Base-by-base conservation (phyloP, 1,140 invertebrate genomes). In the Leptinotarsa texana region DNA sequence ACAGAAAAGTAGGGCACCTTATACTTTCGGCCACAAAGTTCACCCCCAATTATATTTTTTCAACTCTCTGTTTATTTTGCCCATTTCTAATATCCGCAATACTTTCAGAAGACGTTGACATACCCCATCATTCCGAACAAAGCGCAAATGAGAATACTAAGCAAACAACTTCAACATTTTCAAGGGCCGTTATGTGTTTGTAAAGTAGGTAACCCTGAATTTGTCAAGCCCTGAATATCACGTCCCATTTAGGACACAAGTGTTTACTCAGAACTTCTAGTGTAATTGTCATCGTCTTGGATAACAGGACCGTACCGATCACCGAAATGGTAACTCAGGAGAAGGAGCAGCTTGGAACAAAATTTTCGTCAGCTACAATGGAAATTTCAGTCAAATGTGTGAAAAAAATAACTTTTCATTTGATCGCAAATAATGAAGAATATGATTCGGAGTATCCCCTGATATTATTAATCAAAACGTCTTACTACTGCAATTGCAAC, bases 181-280 rank as follows among this genome's bases (percentile, higher is more conserved):
- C 70, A 57, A 75, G 75, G 63, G 70, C 21, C 75, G 75, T 75
- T 42, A 68, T 68, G 74, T 75, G 74, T 72, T 42, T 57, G n/a
- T 57, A 73, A 72, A 75, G 65, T 73, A 72, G 75, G 75, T 68
- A 73, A 73, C 75, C 70, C 70, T 67, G 70, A 73, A 72, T 63
- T 63, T 72, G 65, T 68, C 74, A 65, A 73, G 57, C 61, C 51
- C 74, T 63, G 63, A 75, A 75, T 75, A 73, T 72, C 71, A 66
- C 75, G 71, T 65, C 71, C 75, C 75, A 75, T 75, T 75, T 72
- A 75, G 51, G 24, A 73, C 70, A 57, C 63, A 51, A 75, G 75
- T 75, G 75, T 75, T 75, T 75, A 67, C 75, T 57, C 21, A 73
- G 75, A 73, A 68, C 66, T 73, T 33, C 17, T 21, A 21, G 57